Conservation (phyloP, 2,113 vertebrate species). For the Pteronura brasiliensis region DNA sequence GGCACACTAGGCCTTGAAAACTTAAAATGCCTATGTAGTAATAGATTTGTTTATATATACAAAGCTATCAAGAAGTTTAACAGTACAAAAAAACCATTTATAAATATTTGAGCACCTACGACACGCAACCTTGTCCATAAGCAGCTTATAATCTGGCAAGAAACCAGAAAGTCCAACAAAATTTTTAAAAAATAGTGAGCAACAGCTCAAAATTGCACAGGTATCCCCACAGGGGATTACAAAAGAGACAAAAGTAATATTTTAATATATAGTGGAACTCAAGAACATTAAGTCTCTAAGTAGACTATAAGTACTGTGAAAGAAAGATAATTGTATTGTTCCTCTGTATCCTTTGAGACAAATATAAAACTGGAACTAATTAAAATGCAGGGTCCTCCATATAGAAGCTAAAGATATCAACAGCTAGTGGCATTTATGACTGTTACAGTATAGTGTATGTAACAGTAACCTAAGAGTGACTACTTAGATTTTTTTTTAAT, state of each 20-base stretch:
- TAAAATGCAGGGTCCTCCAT: background rate
- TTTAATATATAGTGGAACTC: background rate
- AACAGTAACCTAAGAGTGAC: background rate
- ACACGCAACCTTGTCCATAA: background rate
- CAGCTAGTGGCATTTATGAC: background rate
- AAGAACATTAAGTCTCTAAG: slow-evolving; percentile 19
- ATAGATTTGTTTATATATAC: slow-evolving; percentile 13
- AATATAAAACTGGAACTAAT: background rate
- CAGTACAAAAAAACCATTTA: background rate
- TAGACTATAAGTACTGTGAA: background rate
- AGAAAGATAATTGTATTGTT: background rate
- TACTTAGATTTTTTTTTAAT: background rate
- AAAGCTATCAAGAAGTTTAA: slow-evolving; percentile 11
- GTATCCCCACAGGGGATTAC: background rate
- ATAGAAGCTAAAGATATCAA: background rate
- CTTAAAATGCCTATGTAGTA: slow-evolving; percentile 7
- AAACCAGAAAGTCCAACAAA: background rate
- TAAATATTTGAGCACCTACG: background rate
- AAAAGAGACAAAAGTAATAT: background rate
- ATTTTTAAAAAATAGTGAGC: background rate
- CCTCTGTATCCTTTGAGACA: background rate
- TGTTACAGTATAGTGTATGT: background rate
- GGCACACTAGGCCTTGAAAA: background rate
- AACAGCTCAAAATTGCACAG: background rate
- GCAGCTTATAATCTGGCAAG: background rate